These are phyloP conservation scores for Campylorhamphus procurvoides DNA, from an alignment of 2,113 vertebrate genomes.

Conservation along the genomic window DNA sequence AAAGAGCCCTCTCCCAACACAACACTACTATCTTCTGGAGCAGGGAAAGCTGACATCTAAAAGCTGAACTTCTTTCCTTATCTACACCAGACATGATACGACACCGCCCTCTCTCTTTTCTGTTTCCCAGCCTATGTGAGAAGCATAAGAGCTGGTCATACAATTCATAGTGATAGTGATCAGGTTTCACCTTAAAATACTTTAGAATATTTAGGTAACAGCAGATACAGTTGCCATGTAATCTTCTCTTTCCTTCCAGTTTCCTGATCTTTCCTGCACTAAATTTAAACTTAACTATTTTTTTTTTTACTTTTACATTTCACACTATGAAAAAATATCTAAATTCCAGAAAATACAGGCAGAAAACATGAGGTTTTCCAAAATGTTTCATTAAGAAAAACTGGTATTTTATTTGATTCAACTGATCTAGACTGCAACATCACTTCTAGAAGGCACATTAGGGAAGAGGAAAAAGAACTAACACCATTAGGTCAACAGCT, in stretches of 20 bases:
- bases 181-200: background rate
- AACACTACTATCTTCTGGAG: background rate
- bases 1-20: background rate
- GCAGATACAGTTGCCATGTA: background rate
- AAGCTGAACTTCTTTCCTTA: background rate
- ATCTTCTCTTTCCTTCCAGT: background rate
- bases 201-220: background rate
- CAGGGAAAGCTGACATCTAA: background rate
- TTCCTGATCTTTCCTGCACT: background rate
- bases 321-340: background rate
- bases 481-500: background rate
- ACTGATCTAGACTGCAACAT: background rate
- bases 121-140: background rate
- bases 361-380: background rate
- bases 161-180: rapidly evolving
- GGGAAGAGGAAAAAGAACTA: background rate
- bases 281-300: background rate
- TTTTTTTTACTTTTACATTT: background rate
- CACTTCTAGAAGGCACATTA: background rate
- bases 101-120: background rate
- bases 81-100: background rate
- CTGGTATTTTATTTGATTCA: background rate
- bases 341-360: background rate
- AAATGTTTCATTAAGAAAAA: background rate
- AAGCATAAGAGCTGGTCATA: background rate